These are phyloP conservation scores for Vireo altiloquus DNA, from an alignment of 2,113 vertebrate genomes.

Conservation along the genomic window DNA sequence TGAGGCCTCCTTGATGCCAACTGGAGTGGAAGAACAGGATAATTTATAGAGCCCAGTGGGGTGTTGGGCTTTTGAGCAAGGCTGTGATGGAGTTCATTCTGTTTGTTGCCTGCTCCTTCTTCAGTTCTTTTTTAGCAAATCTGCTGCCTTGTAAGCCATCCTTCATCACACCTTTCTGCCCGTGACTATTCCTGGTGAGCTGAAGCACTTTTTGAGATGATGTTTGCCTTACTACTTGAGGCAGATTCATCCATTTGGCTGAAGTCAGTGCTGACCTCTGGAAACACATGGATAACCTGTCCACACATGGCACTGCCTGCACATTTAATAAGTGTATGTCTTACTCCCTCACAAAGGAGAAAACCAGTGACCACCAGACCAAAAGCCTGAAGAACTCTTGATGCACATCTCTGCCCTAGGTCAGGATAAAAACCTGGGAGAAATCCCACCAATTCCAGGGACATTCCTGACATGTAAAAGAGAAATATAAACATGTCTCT, in stretches of 20 bases:
- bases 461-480: background rate
- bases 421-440: background rate
- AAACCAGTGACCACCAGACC: background rate
- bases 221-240: background rate
- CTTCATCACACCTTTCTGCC: background rate
- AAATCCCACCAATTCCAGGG: background rate
- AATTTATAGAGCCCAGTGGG: background rate
- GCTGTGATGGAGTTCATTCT: background rate
- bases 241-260: background rate
- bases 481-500: background rate
- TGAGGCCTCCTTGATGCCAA: constrained; percentile 56
- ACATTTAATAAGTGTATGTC: background rate
- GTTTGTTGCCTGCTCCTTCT: background rate
- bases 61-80: background rate
- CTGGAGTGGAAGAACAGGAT: constrained; percentile 46
- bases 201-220: background rate
- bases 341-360: background rate
- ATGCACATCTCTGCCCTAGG: background rate
- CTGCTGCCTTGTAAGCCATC: background rate
- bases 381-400: background rate
- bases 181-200: background rate
- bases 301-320: background rate
- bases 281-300: background rate
- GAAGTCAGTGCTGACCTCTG: background rate
- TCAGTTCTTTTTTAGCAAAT: background rate